A percentile compares a stretch with the other conserved stretches of the same genome.
Conservation (phyloP, 1,140 invertebrate species). For the Caenorhabditis brenneri region DNA sequence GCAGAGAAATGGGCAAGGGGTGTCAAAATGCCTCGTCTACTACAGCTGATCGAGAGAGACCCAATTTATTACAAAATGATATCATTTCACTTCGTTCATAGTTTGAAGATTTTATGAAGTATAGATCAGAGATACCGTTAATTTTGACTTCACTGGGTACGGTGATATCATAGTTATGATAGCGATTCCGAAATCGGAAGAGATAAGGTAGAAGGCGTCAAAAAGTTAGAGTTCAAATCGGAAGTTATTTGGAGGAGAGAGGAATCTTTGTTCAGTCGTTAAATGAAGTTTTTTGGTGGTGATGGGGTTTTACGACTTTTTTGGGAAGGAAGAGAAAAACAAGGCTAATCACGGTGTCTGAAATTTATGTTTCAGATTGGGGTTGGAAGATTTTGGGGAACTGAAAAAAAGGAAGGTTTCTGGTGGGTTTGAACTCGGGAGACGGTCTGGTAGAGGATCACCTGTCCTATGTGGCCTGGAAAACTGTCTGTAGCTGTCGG, state of each 20-base stretch:
- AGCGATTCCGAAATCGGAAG: background rate
- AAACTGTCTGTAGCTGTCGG: too few species aligned
- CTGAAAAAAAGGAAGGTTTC: too few species aligned
- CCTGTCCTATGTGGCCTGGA: too few species aligned
- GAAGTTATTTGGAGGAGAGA: too few species aligned
- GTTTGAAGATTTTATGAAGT: slow-evolving; percentile 6
- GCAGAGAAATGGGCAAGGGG: background rate
- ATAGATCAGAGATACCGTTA: background rate
- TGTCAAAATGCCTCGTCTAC: slow-evolving; percentile 43
- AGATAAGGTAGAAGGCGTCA: background rate
- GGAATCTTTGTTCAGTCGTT: background rate
- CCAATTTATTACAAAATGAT: slow-evolving; percentile 5
- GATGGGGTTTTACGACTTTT: too few species aligned
- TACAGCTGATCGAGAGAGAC: slow-evolving; percentile 10
- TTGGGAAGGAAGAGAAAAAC: too few species aligned
- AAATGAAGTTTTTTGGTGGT: background rate
- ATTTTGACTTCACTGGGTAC: background rate
- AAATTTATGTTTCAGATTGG: too few species aligned
- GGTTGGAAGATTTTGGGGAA: too few species aligned
- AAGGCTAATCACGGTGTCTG: too few species aligned
- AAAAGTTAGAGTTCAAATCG: background rate
- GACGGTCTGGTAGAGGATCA: too few species aligned
- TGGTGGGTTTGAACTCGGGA: too few species aligned
- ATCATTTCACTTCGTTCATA: background rate
- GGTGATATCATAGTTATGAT: slow-evolving; percentile 20